phyloP scores from a whole-genome alignment of 1,140 invertebrate species.

The Hycleus cichorii region DNA sequence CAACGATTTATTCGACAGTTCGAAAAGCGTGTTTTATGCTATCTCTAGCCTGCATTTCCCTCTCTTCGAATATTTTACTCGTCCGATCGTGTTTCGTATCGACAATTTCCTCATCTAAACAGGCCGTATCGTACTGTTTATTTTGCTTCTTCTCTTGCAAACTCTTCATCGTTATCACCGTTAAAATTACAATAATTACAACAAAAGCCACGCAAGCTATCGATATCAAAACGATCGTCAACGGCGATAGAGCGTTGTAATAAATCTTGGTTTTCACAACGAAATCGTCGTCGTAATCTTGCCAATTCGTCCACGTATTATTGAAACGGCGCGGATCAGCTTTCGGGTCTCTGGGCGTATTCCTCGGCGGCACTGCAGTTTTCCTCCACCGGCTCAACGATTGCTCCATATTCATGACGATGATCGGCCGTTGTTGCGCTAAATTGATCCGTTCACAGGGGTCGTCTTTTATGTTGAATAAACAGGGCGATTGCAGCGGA shows the following conservation, averaged over 20 bases:
- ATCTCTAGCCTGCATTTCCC: conserved; percentile 3
- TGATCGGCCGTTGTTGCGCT: conserved; percentile 41
- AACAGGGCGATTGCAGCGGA: conserved; percentile 51
- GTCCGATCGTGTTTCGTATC: too few relatives aligned
- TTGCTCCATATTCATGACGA: conserved; percentile 44
- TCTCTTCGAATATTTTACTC: conserved; percentile 4
- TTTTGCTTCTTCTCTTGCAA: too few relatives aligned
- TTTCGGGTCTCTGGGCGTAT: conserved; percentile 45
- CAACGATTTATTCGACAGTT: conserved; percentile 1
- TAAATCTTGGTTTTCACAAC: conserved; percentile 19
- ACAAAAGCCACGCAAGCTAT: conserved; percentile 25
- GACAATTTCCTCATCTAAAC: too few relatives aligned
- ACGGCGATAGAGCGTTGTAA: conserved; percentile 22
- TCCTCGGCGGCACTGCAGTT: conserved; percentile 46
- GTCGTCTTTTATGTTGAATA: conserved; percentile 66
- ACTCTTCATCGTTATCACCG: not conserved
- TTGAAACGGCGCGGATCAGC: conserved; percentile 51
- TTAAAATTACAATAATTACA: conserved; percentile 18
- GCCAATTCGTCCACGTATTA: conserved; percentile 51
- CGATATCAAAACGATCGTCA: conserved; percentile 27
- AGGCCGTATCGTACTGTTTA: too few relatives aligned
- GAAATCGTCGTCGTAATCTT: conserved; percentile 36
- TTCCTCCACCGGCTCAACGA: conserved; percentile 42
- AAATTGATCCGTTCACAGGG: conserved; percentile 73
- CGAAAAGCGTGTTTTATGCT: conserved; percentile 4